Base-by-base conservation (phyloP, 64 coral and sea anemone species). In the Porites lutea region DNA sequence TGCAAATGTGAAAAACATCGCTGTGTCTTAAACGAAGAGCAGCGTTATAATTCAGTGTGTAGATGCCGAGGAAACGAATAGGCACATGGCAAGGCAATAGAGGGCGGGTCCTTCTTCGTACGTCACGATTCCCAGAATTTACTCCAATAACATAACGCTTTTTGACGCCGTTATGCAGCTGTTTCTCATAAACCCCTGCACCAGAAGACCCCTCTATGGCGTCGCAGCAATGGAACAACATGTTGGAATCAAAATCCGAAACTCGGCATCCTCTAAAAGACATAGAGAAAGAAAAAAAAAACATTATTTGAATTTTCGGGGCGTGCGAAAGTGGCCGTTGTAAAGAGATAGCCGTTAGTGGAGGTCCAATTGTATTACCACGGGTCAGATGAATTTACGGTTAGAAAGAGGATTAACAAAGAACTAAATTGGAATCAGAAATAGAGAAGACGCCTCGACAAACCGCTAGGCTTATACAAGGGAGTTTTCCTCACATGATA, bases 201-300 rank as follows among this genome's bases (percentile, higher is more conserved):
- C 92, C 92, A 4, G 92, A 94, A 5, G 92, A 89, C 0, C 92
- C 92, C 10, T 65, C 59, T 12, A 63, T 82, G 15, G 92, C 92
- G 46, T 94, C 92, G 68, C 92, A 94, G 68, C 88, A 94, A 18
- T 94, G 70, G 12, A 76, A 94, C 13, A 94, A 60, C 86, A 94
- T 64, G 22, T 89, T 72, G 0, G 70, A n/a, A 1, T 51, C 51
- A 4, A 83, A 43, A 18, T 72, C 48, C 16, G 63, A 13, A n/a
- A 94, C 87, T 13, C 87, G 92, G 77, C 92, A 94, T 15, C 52
- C 83, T 49, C 92, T 94, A 63, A 48, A 92, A 86, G 68, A 71
- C 5, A 59, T 58, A 49, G 22, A 87, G 16, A 63, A 57, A 57
- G 5, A 37, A 37, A 37, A 37, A 37, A 37, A 37, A 37, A 37